Percentiles rank a stretch among this genome's conserved stretches.
Evolutionary conservation across 1,140 invertebrate species (phyloP).

Genomic region (Rhyzopertha dominica): DNA sequence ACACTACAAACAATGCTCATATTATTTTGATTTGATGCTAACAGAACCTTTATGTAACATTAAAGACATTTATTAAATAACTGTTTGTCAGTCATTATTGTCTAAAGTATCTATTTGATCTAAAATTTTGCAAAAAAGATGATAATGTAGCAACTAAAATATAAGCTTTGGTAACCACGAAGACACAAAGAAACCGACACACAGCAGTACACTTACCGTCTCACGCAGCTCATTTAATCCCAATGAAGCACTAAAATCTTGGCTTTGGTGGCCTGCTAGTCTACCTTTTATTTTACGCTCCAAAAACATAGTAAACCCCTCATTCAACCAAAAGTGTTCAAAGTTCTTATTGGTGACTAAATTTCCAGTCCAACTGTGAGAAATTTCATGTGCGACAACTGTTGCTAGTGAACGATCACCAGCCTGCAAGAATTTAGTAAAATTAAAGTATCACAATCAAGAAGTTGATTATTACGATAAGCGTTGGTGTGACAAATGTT

Average conservation of each 20-base stretch:
- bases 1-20: no score
- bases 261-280: conserved; percentile 59
- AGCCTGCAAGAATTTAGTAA: conserved; percentile 50
- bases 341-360: conserved; percentile 89
- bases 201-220: conserved; percentile 59
- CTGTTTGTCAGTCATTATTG: no score
- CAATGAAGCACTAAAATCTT: conserved; percentile 76
- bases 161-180: no score
- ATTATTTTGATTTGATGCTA: no score
- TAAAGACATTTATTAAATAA: no score
- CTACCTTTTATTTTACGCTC: conserved; percentile 79
- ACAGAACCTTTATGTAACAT: no score
- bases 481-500: conserved; percentile 89
- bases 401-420: conserved; percentile 86
- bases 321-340: conserved; percentile 96
- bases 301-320: conserved; percentile 91
- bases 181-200: no score
- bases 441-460: conserved; percentile 3
- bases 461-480: conserved; percentile 55
- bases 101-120: no score
- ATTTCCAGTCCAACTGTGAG: conserved; percentile 96
- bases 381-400: conserved; percentile 92
- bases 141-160: no score
- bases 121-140: no score
- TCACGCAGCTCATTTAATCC: conserved; percentile 71